phyloP scores from a whole-genome alignment of 2,113 vertebrate species.

The Miniopterus natalensis region DNA sequence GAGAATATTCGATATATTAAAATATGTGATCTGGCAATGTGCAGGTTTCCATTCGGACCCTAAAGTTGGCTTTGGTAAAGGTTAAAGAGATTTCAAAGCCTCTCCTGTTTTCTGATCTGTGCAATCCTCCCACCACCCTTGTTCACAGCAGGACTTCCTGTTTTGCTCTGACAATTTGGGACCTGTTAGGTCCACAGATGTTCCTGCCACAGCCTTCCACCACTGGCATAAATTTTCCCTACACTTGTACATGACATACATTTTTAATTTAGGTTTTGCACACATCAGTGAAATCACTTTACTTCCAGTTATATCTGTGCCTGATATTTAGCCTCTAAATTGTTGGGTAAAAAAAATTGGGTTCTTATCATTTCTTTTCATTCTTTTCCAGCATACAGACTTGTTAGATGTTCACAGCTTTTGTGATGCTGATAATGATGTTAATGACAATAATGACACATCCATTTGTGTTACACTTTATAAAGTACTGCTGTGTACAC shows the following conservation, averaged over 20 bases:
- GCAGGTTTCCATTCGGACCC: neutral
- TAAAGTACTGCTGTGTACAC: neutral
- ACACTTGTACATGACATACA: neutral
- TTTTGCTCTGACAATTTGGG: neutral
- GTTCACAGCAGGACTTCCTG: neutral
- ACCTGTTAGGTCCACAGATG: neutral
- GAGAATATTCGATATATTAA: neutral
- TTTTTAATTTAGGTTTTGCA: neutral
- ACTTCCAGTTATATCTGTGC: neutral
- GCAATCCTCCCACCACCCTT: neutral
- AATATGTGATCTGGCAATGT: neutral
- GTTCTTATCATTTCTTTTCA: neutral
- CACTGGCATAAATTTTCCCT: neutral
- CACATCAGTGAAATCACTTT: neutral
- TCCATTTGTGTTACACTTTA: neutral
- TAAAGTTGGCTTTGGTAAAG: neutral
- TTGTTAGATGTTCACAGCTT: neutral
- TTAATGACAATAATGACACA: neutral
- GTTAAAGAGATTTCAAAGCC: neutral
- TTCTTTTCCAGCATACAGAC: neutral
- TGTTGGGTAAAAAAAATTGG: neutral
- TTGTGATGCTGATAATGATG: neutral
- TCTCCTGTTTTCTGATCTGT: neutral
- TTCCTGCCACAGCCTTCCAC: neutral
- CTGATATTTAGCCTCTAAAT: constrained; percentile 21